Evolutionary conservation across 2,113 vertebrate genomes (phyloP).

Genomic region (Muscicapa adusta): DNA sequence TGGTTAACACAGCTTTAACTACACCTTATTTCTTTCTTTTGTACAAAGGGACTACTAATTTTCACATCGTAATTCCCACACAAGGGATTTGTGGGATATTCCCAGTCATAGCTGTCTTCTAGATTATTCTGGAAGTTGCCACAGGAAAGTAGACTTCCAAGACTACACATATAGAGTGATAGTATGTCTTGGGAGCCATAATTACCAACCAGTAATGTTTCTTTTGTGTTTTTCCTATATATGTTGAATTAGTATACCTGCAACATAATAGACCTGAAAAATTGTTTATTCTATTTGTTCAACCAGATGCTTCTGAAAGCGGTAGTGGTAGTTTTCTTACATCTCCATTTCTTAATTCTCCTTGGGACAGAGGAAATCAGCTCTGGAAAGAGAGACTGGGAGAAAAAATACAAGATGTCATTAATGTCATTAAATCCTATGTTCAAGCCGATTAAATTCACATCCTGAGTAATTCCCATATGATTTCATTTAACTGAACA

Average conservation of each 20-base stretch:
- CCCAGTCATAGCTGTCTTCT: background rate
- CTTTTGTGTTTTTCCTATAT: background rate
- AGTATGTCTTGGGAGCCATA: background rate
- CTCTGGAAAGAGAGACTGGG: background rate
- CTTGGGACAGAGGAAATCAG: background rate
- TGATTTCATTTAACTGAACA: background rate
- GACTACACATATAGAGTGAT: background rate
- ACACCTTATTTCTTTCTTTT: background rate
- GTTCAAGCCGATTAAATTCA: background rate
- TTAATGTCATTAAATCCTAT: background rate
- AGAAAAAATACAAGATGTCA: background rate
- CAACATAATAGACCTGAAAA: background rate
- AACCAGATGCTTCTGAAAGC: background rate
- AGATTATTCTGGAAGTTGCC: background rate
- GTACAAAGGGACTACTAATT: background rate
- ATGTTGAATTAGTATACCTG: background rate
- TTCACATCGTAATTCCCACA: background rate
- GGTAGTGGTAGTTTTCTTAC: background rate
- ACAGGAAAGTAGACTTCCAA: background rate
- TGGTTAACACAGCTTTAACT: background rate
- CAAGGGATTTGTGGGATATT: background rate
- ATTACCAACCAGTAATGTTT: background rate
- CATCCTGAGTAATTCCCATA: background rate
- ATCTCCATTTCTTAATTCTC: background rate
- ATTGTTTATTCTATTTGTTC: background rate